Base-by-base conservation (phyloP, 2,888 invertebrate species). In the Plagiodera versicolora region DNA sequence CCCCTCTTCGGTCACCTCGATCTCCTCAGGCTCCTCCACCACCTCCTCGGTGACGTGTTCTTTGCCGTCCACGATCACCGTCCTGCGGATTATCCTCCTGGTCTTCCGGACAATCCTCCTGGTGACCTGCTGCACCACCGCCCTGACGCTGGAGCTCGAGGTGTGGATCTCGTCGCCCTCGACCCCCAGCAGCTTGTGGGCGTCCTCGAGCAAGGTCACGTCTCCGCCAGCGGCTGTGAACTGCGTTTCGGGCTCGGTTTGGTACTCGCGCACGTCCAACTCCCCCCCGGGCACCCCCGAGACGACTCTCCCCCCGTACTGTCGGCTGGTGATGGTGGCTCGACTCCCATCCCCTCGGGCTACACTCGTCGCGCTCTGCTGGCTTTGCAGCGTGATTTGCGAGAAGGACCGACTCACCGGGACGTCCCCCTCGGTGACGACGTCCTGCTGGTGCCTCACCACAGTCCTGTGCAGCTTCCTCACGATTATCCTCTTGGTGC, bases 11-110 rank as follows among this genome's bases (percentile, higher is more conserved):
- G 84, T 84, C 9, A 89, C 83, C 79, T 90, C 89, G 3, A 90
- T 81, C 76, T 88, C 87, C 73, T 90, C 93, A 0, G 94, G 94
- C 77, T 93, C 93, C 74, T 94, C 94, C 46, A 93, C 83, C 0
- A 93, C 80, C 81, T 94, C 93, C 79, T 94, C 94, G 6, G 89
- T 89, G 0, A 91, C 85, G 63, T 89, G 89, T 80, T 94, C 94
- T 79, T 91, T 90, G 0, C 94, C 94, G 75, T 94, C 89, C 60
- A 93, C 86, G 4, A 92, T 87, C 0, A 89, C 89, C 1, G 91
- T 85, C 67, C 88, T 87, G 56, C 90, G 85, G 54, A 94, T 89
- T 16, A 92, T 89, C 65, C 89, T 87, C 49, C 89, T 83, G 14
- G 88, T 88, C 70, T 89, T 91, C 61, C 87, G 85, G 3, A 92